phyloP scores from a whole-genome alignment of 2,797 vertebrate species.

The Rhabdomys pumilio region DNA sequence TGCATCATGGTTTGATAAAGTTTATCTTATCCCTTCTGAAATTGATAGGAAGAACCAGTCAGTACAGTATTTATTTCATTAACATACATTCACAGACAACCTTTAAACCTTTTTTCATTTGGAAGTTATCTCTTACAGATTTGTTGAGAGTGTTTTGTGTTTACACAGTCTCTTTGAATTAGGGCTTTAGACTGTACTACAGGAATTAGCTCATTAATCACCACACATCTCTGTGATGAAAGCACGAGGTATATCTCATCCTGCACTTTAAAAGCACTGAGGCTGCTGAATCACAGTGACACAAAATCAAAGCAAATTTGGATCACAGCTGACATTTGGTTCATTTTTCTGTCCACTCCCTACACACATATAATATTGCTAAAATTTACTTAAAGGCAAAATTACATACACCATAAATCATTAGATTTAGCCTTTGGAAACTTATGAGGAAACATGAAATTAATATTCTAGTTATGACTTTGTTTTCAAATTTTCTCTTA shows the following conservation, averaged over 20 bases:
- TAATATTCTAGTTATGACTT: slow-evolving; percentile 55
- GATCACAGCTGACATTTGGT: slow-evolving; percentile 28
- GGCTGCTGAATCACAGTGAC: slow-evolving; percentile 18
- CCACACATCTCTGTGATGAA: slow-evolving; percentile 33
- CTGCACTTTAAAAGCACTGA: slow-evolving; percentile 57
- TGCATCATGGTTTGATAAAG: slow-evolving; percentile 56
- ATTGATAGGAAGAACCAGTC: slow-evolving; percentile 57
- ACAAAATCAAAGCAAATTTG: slow-evolving; percentile 54
- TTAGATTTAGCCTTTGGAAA: slow-evolving; percentile 61
- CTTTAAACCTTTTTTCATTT: slow-evolving; percentile 45
- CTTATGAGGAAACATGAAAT: slow-evolving; percentile 24
- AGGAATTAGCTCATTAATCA: slow-evolving; percentile 52
- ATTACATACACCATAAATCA: neutral
- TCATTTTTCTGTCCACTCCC: slow-evolving; percentile 29
- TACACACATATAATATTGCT: neutral
- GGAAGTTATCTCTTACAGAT: slow-evolving; percentile 37
- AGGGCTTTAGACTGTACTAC: slow-evolving; percentile 22
- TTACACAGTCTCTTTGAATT: slow-evolving; percentile 14
- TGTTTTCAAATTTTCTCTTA: slow-evolving; percentile 30
- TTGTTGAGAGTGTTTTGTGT: slow-evolving; percentile 69
- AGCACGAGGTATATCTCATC: neutral
- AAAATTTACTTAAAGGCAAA: slow-evolving; percentile 65
- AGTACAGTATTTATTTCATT: slow-evolving; percentile 48
- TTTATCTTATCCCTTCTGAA: slow-evolving; percentile 64
- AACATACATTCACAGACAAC: slow-evolving; percentile 16